Conservation (phyloP, 2,797 vertebrate species). For the Melanotaenia parkinsoni region DNA sequence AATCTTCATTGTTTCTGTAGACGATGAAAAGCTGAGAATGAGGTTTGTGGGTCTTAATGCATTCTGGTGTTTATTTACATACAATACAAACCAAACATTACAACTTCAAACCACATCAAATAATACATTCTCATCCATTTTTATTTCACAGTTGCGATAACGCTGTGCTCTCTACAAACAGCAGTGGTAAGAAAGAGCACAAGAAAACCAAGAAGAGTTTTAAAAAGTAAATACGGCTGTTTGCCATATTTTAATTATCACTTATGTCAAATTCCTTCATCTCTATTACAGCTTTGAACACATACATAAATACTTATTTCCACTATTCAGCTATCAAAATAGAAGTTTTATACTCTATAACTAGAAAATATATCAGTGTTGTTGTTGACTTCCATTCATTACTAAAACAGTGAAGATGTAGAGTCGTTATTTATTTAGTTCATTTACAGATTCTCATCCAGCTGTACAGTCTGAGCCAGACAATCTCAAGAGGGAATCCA, state of each 20-base stretch:
- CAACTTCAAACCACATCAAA: slow-evolving; percentile 33
- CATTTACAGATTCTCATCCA: slow-evolving; percentile 7
- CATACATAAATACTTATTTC: neutral
- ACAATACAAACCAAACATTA: slow-evolving; percentile 15
- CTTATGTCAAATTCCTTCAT: slow-evolving; percentile 17
- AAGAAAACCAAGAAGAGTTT: neutral
- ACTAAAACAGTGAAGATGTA: neutral
- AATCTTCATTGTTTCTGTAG: no score
- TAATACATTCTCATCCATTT: slow-evolving; percentile 4
- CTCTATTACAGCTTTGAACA: slow-evolving; percentile 15
- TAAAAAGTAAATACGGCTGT: neutral
- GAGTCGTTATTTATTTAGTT: slow-evolving; percentile 3
- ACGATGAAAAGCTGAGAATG: neutral
- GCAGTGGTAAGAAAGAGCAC: slow-evolving; percentile 7
- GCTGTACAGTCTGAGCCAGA: neutral
- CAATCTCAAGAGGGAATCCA: neutral
- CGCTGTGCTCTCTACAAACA: neutral
- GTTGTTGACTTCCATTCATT: neutral
- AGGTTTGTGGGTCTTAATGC: neutral
- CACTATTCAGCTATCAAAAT: slow-evolving; percentile 1
- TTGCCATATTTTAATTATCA: neutral
- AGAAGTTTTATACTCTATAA: neutral
- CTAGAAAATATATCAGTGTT: neutral
- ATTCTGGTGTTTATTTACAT: slow-evolving; percentile 36
- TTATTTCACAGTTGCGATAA: slow-evolving; percentile 4